Evolutionary conservation across 1,140 invertebrate species (phyloP).

Genomic region (Diploscapter pachys): DNA sequence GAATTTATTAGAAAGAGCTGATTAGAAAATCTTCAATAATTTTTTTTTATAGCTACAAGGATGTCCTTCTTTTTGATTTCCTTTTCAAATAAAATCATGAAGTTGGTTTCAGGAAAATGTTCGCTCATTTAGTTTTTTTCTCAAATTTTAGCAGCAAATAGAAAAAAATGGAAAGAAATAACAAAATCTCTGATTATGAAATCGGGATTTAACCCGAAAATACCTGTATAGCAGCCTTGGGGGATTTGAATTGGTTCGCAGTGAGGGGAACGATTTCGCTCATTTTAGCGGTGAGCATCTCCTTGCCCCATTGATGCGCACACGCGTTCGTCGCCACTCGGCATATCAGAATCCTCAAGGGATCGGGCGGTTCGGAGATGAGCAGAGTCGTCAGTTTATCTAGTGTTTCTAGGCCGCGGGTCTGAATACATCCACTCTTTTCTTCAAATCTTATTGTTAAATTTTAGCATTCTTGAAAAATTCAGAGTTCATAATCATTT

Average conservation of each 20-base stretch:
- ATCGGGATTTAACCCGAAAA: conserved; percentile 13
- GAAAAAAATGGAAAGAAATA: conserved; percentile 4
- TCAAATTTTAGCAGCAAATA: conserved; percentile 8
- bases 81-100: too few species aligned
- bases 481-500: too few species aligned
- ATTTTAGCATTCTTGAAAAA: not conserved
- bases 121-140: too few species aligned
- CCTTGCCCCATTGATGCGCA: conserved; percentile 37
- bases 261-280: conserved; percentile 21
- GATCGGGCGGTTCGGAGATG: conserved; percentile 30
- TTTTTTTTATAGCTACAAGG: too few species aligned
- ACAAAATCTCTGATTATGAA: conserved; percentile 35
- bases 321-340: conserved; percentile 47
- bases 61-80: too few species aligned
- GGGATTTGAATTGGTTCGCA: conserved; percentile 6
- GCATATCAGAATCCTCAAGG: conserved; percentile 39
- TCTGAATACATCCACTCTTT: conserved; percentile 3
- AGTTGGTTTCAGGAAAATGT: too few species aligned
- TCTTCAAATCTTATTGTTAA: not conserved
- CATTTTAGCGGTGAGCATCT: conserved; percentile 33
- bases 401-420: conserved; percentile 11
- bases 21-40: too few species aligned
- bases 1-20: too few species aligned
- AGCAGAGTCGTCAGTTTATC: conserved; percentile 36
- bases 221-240: not conserved